Conservation (phyloP, 2,797 vertebrate species). For the Bradypus variegatus region DNA sequence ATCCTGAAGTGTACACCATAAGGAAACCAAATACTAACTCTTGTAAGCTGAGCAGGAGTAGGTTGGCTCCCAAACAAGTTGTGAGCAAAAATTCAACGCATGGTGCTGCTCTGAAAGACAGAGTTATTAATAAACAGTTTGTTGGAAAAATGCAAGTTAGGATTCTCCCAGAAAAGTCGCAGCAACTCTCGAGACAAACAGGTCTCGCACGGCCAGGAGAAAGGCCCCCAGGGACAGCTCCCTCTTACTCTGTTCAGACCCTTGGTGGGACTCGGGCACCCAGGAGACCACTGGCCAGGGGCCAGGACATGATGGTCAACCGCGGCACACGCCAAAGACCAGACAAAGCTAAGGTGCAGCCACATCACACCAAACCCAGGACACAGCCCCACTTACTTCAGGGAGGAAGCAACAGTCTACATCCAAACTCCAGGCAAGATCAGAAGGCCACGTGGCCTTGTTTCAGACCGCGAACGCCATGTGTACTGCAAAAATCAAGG, state of each 20-base stretch:
- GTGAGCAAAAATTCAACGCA: neutral
- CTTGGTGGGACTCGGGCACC: neutral
- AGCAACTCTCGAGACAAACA: neutral
- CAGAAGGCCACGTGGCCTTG: neutral
- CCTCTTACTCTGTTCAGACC: neutral
- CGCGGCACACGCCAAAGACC: neutral
- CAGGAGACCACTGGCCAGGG: conserved; percentile 6
- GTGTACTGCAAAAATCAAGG: conserved; percentile 4
- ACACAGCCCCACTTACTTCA: fast-evolving
- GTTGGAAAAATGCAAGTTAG: neutral
- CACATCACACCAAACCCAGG: neutral
- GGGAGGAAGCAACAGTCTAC: neutral
- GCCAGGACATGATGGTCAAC: neutral
- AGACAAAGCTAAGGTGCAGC: neutral
- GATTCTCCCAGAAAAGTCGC: conserved; percentile 4
- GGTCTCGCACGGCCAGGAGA: neutral
- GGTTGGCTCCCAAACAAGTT: neutral
- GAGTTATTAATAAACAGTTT: neutral
- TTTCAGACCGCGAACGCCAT: neutral
- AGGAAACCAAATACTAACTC: neutral
- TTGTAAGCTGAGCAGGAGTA: neutral
- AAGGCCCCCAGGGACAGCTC: neutral
- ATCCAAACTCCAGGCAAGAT: neutral
- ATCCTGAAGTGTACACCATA: neutral
- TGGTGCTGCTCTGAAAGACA: neutral